Conservation (phyloP, 2,113 vertebrate genomes). For the Lucifuga dentata region DNA sequence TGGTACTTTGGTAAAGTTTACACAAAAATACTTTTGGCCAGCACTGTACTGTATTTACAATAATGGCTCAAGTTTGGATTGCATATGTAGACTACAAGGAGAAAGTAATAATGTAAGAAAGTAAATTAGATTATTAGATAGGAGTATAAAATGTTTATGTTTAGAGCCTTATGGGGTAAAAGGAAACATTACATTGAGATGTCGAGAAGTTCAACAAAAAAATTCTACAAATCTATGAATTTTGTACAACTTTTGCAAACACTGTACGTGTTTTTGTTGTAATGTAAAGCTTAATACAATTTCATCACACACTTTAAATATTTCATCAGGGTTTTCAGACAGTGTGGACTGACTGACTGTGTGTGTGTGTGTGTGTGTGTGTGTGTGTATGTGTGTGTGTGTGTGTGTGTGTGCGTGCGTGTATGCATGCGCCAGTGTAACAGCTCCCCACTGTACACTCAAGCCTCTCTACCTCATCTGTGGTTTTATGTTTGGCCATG, state of each 20-base stretch:
- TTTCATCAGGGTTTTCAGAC: background rate
- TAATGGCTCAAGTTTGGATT: too few species aligned
- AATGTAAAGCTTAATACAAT: background rate
- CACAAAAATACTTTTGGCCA: too few species aligned
- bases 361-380: too few species aligned
- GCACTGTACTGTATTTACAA: too few species aligned
- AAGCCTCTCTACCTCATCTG: constrained; percentile 17
- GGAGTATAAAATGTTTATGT: background rate
- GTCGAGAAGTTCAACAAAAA: background rate
- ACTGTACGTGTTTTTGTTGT: too few species aligned
- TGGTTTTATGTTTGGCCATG: constrained; percentile 21
- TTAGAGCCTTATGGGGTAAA: background rate
- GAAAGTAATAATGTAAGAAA: background rate
- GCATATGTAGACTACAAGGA: background rate
- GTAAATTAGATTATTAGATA: background rate
- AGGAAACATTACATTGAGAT: background rate
- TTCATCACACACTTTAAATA: background rate
- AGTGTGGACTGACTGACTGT: background rate
- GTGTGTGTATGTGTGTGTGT: too few species aligned
- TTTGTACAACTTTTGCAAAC: too few species aligned
- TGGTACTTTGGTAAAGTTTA: too few species aligned
- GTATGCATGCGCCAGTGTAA: constrained; percentile 9
- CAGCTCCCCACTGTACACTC: constrained; percentile 15
- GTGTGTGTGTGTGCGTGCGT: background rate
- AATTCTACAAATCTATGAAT: background rate